These are phyloP conservation scores for Apostichopus japonicus DNA, from an alignment of 35 echinoderm and acorn worm genomes.

Conservation along the genomic window DNA sequence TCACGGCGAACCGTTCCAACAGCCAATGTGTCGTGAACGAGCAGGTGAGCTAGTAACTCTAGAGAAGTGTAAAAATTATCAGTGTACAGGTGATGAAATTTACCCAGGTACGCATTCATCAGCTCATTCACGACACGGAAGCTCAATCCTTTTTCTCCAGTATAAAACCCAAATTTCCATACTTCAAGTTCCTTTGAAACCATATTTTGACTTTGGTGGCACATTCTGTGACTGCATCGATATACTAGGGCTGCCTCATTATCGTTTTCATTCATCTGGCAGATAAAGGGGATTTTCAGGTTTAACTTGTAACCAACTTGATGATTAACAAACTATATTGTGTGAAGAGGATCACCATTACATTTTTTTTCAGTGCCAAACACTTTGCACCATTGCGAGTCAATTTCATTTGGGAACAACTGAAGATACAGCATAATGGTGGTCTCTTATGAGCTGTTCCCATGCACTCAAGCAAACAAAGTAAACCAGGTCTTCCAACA, in stretches of 20 bases:
- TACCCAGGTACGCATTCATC: conserved; percentile 37
- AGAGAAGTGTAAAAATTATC: conserved; percentile 41
- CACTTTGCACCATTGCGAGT: conserved; percentile 68
- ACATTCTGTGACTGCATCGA: too few species aligned
- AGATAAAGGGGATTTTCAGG: too few species aligned
- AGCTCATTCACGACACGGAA: conserved; percentile 41
- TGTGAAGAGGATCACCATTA: conserved; percentile 25
- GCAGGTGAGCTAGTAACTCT: background rate
- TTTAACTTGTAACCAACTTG: too few species aligned
- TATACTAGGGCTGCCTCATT: too few species aligned
- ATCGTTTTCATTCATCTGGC: too few species aligned
- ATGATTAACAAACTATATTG: too few species aligned
- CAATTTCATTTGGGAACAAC: conserved; percentile 53
- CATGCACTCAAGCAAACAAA: conserved; percentile 57
- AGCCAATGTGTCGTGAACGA: background rate
- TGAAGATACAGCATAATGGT: conserved; percentile 27
- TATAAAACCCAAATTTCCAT: too few species aligned
- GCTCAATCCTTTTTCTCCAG: conserved; percentile 34
- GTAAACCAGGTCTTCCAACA: conserved; percentile 58
- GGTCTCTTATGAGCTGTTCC: conserved; percentile 55
- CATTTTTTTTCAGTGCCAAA: conserved; percentile 14
- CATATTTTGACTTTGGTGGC: too few species aligned
- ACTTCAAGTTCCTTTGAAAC: too few species aligned
- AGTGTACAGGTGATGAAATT: background rate
- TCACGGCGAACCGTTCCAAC: too few species aligned